phyloP scores from a whole-genome alignment of 2,113 vertebrate species.

The Cervus canadensis region DNA sequence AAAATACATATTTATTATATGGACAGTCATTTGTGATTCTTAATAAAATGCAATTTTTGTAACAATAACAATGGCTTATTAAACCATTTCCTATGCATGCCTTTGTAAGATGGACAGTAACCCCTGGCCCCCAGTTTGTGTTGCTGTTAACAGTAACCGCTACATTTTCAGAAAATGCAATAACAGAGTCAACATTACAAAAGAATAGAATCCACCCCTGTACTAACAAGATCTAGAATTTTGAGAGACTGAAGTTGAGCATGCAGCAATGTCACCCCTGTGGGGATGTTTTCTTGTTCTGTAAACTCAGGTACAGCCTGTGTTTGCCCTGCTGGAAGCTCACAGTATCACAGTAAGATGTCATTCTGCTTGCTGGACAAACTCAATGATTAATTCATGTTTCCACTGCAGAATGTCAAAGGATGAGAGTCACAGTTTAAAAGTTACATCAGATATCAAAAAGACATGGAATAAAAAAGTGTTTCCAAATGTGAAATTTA shows the following conservation, averaged over 20 bases:
- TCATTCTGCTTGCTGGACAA: neutral
- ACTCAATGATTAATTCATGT: slow-evolving; percentile 3
- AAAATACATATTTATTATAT: neutral
- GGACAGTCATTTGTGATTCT: neutral
- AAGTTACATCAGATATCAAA: neutral
- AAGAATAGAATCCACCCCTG: neutral
- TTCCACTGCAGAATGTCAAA: neutral
- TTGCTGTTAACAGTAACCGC: neutral
- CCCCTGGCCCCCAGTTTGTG: neutral
- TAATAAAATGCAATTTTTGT: neutral
- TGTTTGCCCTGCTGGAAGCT: neutral
- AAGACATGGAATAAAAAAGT: neutral
- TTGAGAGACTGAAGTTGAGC: neutral
- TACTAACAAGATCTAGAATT: neutral
- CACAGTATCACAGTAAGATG: neutral
- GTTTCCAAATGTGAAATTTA: neutral
- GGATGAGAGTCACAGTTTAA: neutral
- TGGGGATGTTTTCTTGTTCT: neutral
- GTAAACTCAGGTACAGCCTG: neutral
- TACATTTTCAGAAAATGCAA: neutral
- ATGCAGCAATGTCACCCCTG: neutral
- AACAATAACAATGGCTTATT: neutral
- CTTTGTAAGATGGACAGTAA: neutral
- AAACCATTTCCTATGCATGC: neutral
- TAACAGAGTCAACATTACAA: neutral